Evolutionary conservation across 2,888 invertebrate species (phyloP).

Genomic region (Biston betularia): DNA sequence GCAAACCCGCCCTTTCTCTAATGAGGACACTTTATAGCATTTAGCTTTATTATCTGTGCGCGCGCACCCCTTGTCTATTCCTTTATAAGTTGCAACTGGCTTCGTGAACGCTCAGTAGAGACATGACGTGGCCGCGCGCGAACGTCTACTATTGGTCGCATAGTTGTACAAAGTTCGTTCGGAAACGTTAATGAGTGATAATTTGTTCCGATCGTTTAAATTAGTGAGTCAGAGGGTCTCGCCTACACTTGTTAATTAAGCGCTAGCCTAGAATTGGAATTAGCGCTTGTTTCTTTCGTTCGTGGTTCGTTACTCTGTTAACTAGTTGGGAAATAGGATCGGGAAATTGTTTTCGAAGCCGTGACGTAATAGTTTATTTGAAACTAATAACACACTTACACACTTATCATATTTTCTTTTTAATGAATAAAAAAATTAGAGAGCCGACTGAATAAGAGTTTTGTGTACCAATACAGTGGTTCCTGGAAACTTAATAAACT

Average conservation of each 20-base stretch:
- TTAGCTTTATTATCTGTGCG: conserved; percentile 80
- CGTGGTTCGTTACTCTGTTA: conserved; percentile 50
- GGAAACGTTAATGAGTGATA: conserved; percentile 68
- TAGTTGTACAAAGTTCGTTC: conserved; percentile 44
- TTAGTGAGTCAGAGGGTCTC: conserved; percentile 69
- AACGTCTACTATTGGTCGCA: conserved; percentile 47
- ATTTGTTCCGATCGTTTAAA: conserved; percentile 67
- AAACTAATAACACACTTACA: background rate
- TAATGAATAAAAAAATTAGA: too few species aligned
- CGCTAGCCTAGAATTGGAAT: conserved; percentile 75
- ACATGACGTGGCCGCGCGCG: conserved; percentile 61
- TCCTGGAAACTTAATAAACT: too few species aligned
- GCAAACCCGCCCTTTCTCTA: conserved; percentile 80
- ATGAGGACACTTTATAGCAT: conserved; percentile 83
- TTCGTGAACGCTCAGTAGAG: conserved; percentile 64
- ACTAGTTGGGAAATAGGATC: conserved; percentile 58
- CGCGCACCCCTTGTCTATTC: conserved; percentile 73
- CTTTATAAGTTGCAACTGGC: conserved; percentile 73
- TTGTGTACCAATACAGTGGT: too few species aligned
- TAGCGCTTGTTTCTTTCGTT: conserved; percentile 66
- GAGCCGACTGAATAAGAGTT: too few species aligned
- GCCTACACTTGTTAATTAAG: conserved; percentile 74
- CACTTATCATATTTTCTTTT: background rate
- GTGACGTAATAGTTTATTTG: conserved; percentile 16
- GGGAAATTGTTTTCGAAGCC: conserved; percentile 17